A percentile compares a stretch with the other conserved stretches of the same genome.
These are phyloP conservation scores for Miichthys miiuy DNA, from an alignment of 2,797 vertebrate genomes.

Conservation along the genomic window DNA sequence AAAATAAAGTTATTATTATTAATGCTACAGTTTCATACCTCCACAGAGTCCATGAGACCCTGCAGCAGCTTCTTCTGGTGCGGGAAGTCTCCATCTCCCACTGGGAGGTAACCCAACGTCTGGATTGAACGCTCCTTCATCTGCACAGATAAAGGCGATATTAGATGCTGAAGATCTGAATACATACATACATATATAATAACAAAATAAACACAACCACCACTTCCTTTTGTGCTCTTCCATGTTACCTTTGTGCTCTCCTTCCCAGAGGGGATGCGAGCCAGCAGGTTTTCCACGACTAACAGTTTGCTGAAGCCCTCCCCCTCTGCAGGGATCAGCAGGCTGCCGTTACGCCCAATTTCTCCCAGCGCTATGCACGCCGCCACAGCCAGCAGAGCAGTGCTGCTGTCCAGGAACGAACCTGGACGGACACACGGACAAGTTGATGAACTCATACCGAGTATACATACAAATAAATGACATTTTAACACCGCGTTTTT, in stretches of 20 bases:
- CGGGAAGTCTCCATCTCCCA: slow-evolving; percentile 95
- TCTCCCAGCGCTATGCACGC: slow-evolving; percentile 95
- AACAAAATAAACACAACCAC: not conserved
- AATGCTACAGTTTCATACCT: slow-evolving; percentile 82
- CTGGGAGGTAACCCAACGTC: slow-evolving; percentile 95
- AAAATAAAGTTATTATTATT: not conserved
- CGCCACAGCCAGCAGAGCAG: slow-evolving; percentile 90
- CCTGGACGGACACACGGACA: slow-evolving; percentile 79
- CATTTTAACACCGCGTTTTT: not conserved
- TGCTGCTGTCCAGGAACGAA: slow-evolving; percentile 92
- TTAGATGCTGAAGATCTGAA: not conserved
- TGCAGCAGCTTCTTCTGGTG: slow-evolving; percentile 95
- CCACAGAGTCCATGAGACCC: slow-evolving; percentile 99
- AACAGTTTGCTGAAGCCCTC: slow-evolving; percentile 92
- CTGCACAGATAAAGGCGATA: slow-evolving; percentile 75
- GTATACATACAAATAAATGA: not conserved
- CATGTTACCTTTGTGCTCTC: slow-evolving; percentile 92
- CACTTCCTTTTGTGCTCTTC: not conserved
- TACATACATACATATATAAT: not conserved
- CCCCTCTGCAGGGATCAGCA: slow-evolving; percentile 91
- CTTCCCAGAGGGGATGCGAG: slow-evolving; percentile 94
- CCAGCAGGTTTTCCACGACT: slow-evolving; percentile 93
- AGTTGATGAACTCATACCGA: not conserved
- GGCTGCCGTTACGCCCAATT: slow-evolving; percentile 93
- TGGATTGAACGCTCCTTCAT: slow-evolving; percentile 97